Conservation (phyloP, 2,797 vertebrate genomes). For the Arvicola amphibius region DNA sequence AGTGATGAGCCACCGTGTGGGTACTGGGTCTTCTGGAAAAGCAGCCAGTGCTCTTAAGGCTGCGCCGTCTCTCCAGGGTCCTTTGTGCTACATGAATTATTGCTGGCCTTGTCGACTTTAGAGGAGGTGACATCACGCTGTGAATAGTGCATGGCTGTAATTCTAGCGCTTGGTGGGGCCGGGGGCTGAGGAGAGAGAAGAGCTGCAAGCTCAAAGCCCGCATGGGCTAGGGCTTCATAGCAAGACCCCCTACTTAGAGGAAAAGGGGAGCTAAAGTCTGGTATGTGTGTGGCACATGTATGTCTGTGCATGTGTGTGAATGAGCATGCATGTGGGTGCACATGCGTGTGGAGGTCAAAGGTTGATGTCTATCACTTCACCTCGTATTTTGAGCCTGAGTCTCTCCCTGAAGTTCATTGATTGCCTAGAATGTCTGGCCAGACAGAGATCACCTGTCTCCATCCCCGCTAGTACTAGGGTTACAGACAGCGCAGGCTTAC, state of each 20-base stretch:
- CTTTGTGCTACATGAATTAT: conserved; percentile 9
- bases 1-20: not conserved
- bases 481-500: rapidly evolving
- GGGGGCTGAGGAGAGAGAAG: not conserved
- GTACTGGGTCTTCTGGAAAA: not conserved
- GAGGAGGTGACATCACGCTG: not conserved
- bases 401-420: not conserved
- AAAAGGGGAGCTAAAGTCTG: no score
- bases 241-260: not conserved
- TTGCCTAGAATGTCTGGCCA: not conserved
- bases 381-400: not conserved
- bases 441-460: not conserved
- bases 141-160: not conserved
- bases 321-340: not conserved
- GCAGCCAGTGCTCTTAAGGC: not conserved
- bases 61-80: not conserved
- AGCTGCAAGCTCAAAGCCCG: not conserved
- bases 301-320: not conserved
- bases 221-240: not conserved
- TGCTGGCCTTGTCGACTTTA: conserved; percentile 35
- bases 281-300: not conserved
- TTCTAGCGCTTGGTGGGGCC: not conserved
- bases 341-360: not conserved
- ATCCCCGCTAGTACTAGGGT: no score
- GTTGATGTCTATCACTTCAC: not conserved